These are phyloP conservation scores for Atta cephalotes DNA, from an alignment of 1,140 invertebrate genomes.

Conservation along the genomic window DNA sequence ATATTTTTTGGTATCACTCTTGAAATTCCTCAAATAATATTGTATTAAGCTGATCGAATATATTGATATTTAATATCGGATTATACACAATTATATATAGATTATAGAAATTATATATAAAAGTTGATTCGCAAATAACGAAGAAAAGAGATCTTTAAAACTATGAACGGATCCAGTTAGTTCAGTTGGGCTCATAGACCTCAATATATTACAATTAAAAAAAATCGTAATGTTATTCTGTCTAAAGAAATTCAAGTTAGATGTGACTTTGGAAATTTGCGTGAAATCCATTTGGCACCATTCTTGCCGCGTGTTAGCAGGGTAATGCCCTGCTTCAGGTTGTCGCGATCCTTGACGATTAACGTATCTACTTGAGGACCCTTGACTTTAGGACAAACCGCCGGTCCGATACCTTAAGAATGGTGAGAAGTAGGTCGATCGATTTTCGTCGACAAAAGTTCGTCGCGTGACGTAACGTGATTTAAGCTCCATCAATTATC, in stretches of 20 bases:
- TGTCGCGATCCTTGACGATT: conserved; percentile 3
- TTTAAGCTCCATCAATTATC: conserved; percentile 73
- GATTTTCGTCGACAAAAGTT: conserved; percentile 76
- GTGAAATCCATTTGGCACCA: not conserved
- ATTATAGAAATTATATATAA: not conserved
- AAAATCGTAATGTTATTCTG: not conserved
- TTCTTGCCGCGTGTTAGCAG: not conserved
- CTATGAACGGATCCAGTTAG: not conserved
- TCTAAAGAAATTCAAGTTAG: not conserved
- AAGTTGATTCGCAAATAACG: not conserved
- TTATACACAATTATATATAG: no score
- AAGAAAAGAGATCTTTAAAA: not conserved
- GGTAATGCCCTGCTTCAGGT: conserved; percentile 19
- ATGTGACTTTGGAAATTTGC: not conserved
- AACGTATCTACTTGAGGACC: conserved; percentile 27
- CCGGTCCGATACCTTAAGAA: conserved; percentile 69
- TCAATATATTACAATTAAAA: not conserved
- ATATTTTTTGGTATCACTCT: not conserved
- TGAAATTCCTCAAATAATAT: not conserved
- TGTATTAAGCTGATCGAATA: not conserved
- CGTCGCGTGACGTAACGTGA: conserved; percentile 74
- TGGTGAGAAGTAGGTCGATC: conserved; percentile 78
- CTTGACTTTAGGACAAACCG: conserved; percentile 69
- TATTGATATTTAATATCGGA: not conserved
- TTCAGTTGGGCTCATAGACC: not conserved